phyloP scores from a whole-genome alignment of 2,797 vertebrate genomes.

The Enteromius afrohamiltoni region DNA sequence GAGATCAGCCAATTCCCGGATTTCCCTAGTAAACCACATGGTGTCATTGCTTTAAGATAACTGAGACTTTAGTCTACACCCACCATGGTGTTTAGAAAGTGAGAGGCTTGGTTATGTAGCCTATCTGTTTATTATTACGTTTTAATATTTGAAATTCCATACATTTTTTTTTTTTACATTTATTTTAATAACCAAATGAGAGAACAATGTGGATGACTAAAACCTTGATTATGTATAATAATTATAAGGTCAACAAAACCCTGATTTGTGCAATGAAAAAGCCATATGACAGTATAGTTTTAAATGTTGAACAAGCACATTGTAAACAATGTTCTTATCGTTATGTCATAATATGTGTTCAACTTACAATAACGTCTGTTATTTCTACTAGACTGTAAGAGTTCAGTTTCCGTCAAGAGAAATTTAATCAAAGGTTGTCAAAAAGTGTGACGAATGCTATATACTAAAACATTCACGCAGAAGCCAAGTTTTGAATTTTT shows the following conservation, averaged over 20 bases:
- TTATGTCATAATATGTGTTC: not conserved
- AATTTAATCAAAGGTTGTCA: not conserved
- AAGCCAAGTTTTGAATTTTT: not conserved
- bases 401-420: not conserved
- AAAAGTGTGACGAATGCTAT: not conserved
- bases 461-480: not conserved
- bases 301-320: not conserved
- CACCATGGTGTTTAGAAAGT: conserved; percentile 20
- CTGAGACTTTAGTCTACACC: conserved; percentile 17
- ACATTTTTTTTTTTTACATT: too few relatives aligned
- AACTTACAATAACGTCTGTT: not conserved
- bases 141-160: not conserved
- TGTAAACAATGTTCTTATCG: not conserved
- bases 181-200: not conserved
- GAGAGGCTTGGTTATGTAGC: not conserved
- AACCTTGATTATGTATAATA: not conserved
- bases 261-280: conserved; percentile 4
- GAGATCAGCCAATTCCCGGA: conserved; percentile 65
- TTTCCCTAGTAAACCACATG: conserved; percentile 58
- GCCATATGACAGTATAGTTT: not conserved
- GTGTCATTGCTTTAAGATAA: conserved; percentile 56
- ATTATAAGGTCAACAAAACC: not conserved
- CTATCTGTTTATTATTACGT: not conserved
- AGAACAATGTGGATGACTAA: not conserved
- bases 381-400: not conserved